Evolutionary conservation across 2,797 vertebrate genomes (phyloP), one percentile per base, ranked within the genome.

Genomic region (Todus mexicanus): DNA sequence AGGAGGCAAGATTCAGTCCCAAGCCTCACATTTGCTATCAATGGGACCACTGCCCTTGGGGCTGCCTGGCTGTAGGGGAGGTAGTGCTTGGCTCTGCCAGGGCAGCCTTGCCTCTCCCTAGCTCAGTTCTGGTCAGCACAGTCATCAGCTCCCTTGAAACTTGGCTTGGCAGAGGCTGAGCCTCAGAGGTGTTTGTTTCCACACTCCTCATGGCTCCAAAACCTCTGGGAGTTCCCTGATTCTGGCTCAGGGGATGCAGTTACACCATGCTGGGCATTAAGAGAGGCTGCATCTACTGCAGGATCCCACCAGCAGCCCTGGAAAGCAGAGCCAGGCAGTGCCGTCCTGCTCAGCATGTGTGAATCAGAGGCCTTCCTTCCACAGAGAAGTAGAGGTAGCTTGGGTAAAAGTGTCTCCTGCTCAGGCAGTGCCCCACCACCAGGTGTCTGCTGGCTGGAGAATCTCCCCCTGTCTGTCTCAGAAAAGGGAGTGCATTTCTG

Each of bases 201-300:
- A 51, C n/a, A 23, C 26, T 77, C 43, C 8, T 23, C 17, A 11
- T 4, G 7, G 10, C 48, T 81, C 40, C 18, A 68, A 25, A 81
- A 9, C 12, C 8, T 6, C 26, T 38, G 38, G 38, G 47, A 83
- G 8, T 12, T 61, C 40, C 57, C n/a, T 26, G 6, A 11, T 79
- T 5, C 45, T 37, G 50, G 10, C 14, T n/a, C 16, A 22, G 12
- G 29, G 7, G 4, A 17, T 38, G 23, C 19, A 71, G 21, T 1
- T 7, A 11, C 23, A 56, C 35, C 5, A 3, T 12, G 4, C 3
- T 1, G 2, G n/a, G 9, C 16, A 71, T 11, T 45, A 45, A 4
- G 5, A 42, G 33, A 56, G 31, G 26, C 31, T 72, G 70, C 22
- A 40, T 57, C 20, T 1, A 2, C 31, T 70, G 37, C 3, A 9